Evolutionary conservation across 1,140 invertebrate species (phyloP).

Genomic region (Cherax quadricarinatus): DNA sequence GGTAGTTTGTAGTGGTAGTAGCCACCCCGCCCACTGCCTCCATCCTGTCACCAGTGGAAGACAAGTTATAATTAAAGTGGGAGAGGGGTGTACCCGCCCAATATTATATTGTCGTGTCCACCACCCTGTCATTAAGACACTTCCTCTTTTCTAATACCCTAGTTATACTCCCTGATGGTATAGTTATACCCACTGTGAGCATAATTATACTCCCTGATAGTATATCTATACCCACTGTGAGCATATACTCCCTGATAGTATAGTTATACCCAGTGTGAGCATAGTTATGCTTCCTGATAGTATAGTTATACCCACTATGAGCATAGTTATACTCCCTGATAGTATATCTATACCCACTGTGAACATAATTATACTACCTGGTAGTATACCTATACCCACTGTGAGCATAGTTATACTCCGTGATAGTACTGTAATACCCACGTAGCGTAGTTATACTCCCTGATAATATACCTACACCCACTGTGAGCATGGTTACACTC

Average conservation of each 20-base stretch:
- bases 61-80: background rate
- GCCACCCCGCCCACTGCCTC: background rate
- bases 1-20: background rate
- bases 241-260: no score
- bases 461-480: no score
- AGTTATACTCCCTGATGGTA: background rate
- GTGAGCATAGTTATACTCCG: background rate
- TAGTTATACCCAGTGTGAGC: no score
- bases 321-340: no score
- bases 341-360: no score
- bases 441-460: no score
- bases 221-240: no score
- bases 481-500: no score
- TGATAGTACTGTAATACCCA: background rate
- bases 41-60: background rate
- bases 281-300: background rate
- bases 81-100: background rate
- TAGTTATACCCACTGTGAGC: background rate
- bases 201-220: no score
- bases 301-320: background rate
- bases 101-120: background rate
- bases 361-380: no score
- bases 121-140: background rate
- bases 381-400: no score
- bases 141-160: background rate